A percentile compares a stretch with the other conserved stretches of the same genome.
Conservation (phyloP, 2,113 vertebrate genomes). For the Nyctibius bracteatus region DNA sequence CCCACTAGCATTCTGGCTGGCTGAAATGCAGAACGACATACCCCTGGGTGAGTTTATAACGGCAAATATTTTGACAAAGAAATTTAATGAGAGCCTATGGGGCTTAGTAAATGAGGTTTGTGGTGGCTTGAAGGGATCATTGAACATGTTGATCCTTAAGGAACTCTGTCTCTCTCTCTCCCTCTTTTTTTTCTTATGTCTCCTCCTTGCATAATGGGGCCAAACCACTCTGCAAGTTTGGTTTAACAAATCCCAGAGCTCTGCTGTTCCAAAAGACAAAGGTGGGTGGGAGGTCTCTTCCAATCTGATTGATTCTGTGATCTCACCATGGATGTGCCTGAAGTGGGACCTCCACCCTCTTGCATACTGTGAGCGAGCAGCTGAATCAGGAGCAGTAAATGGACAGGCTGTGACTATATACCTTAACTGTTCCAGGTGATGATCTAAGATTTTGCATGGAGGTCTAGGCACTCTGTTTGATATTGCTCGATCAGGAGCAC, state of each 20-base stretch:
- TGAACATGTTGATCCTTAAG: not conserved
- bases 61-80: slow-evolving; percentile 3
- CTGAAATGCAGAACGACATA: not conserved
- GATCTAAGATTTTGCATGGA: not conserved
- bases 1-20: not conserved
- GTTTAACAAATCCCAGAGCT: not conserved
- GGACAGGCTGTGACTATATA: not conserved
- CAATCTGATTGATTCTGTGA: no score
- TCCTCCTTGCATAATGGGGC: not conserved
- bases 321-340: not conserved
- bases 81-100: not conserved
- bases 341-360: not conserved
- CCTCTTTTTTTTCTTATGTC: not conserved
- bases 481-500: not conserved
- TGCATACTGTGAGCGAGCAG: not conserved
- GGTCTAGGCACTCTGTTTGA: not conserved
- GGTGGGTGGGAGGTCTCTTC: not conserved
- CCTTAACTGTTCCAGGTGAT: not conserved
- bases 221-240: not conserved
- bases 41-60: not conserved
- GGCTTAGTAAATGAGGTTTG: not conserved
- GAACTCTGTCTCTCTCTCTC: not conserved
- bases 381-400: not conserved
- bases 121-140: not conserved
- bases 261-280: not conserved